Evolutionary conservation across 2,797 vertebrate species (phyloP).

Genomic region (Enteromius argenteus): DNA sequence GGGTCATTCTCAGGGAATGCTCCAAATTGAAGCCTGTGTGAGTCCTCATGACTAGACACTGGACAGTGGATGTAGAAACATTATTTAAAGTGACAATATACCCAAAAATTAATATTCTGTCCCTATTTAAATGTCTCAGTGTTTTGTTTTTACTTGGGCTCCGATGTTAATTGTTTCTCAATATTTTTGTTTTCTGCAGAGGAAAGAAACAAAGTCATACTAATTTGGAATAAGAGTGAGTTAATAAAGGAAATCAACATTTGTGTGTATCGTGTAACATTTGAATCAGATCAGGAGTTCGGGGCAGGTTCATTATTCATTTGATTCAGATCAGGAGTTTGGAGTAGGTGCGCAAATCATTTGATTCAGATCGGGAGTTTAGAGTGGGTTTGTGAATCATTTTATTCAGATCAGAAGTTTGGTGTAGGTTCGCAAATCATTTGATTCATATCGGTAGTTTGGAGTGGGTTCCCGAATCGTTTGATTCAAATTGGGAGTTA

Average conservation of each 20-base stretch:
- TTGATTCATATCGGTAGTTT: too few species aligned
- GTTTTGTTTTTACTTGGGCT: neutral
- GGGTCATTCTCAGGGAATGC: slow-evolving; percentile 1
- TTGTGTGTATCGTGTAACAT: too few species aligned
- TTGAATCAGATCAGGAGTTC: too few species aligned
- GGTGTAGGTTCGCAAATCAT: too few species aligned
- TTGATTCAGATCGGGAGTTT: neutral
- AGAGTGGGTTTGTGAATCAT: too few species aligned
- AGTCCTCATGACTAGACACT: neutral
- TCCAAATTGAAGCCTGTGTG: neutral
- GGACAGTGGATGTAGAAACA: neutral
- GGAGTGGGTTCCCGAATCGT: too few species aligned
- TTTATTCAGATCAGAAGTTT: too few species aligned
- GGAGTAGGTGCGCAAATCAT: fast-evolving
- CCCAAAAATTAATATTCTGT: neutral
- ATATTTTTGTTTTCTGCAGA: neutral
- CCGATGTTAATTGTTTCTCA: too few species aligned
- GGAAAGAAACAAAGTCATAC: neutral
- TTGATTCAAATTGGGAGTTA: too few species aligned
- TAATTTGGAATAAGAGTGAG: too few species aligned
- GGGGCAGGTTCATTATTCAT: too few species aligned
- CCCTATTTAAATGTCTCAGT: neutral
- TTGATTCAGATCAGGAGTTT: neutral
- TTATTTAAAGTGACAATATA: neutral
- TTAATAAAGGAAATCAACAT: too few species aligned